Percentiles rank a stretch among this genome's conserved stretches.
Conservation (phyloP, 2,888 invertebrate species). For the Ectobius pallidus region DNA sequence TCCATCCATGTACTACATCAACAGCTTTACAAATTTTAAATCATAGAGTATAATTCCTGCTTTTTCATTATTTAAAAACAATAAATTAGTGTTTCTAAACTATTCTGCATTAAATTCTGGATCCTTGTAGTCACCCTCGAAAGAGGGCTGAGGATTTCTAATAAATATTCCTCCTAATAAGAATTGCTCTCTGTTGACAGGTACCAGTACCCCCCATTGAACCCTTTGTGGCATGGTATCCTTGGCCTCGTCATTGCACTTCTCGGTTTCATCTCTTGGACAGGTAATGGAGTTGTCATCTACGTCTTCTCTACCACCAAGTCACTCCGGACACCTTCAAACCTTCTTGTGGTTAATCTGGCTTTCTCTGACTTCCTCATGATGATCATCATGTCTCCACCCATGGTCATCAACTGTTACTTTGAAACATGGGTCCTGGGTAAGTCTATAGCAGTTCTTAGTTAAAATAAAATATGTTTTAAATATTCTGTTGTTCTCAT, state of each 20-base stretch:
- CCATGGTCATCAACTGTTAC: constrained; percentile 85
- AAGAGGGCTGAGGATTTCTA: too few species aligned
- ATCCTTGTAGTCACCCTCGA: too few species aligned
- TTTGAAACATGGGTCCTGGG: constrained; percentile 73
- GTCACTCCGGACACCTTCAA: constrained; percentile 84
- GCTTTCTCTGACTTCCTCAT: constrained; percentile 90
- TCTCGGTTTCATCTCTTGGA: constrained; percentile 71
- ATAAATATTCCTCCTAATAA: too few species aligned
- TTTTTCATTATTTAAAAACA: too few species aligned
- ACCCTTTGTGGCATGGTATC: constrained; percentile 85
- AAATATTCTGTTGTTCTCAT: neutral
- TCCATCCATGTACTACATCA: too few species aligned
- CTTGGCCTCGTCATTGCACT: constrained; percentile 77
- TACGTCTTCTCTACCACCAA: constrained; percentile 78
- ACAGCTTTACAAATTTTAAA: too few species aligned
- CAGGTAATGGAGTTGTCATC: constrained; percentile 72
- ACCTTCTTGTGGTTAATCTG: constrained; percentile 87
- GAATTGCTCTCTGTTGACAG: constrained; percentile 58
- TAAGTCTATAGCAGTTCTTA: constrained; percentile 51
- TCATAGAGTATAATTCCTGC: too few species aligned
- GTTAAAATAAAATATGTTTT: neutral
- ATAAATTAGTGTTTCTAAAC: too few species aligned
- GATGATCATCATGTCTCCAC: constrained; percentile 82
- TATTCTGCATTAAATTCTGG: too few species aligned
- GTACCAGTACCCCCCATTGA: constrained; percentile 89